A percentile compares a stretch with the other conserved stretches of the same genome.
These are phyloP conservation scores for Sinosuthora webbiana DNA, from an alignment of 2,113 vertebrate genomes.

Conservation along the genomic window DNA sequence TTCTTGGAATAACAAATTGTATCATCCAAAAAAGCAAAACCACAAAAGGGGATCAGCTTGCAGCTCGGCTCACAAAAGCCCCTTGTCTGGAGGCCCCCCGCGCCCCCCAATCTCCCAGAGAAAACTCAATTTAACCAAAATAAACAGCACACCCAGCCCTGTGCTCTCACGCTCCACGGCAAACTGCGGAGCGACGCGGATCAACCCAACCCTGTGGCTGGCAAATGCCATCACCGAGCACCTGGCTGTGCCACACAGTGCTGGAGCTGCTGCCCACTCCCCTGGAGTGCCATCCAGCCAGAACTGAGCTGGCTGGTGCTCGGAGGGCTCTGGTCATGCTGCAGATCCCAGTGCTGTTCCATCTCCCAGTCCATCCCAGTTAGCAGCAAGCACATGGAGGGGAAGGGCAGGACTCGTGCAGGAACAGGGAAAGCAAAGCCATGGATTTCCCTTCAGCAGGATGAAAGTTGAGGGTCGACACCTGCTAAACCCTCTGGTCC, in stretches of 20 bases:
- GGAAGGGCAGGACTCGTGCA: accelerated
- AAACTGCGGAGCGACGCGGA: accelerated
- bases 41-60: constrained; percentile 36
- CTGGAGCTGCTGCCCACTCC: background rate
- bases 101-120: background rate
- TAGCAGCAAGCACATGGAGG: accelerated
- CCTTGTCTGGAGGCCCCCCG: constrained; percentile 24
- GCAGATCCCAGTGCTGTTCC: background rate
- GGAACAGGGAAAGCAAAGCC: background rate
- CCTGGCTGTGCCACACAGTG: background rate
- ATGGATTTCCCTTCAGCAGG: background rate
- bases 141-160: background rate
- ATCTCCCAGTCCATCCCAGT: background rate
- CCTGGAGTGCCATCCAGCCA: background rate
- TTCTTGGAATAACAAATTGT: constrained; percentile 64
- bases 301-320: background rate
- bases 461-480: background rate
- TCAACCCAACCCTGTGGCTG: accelerated
- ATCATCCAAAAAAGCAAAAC: constrained; percentile 67
- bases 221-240: background rate
- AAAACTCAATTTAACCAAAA: constrained; percentile 32
- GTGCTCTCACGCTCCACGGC: background rate
- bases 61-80: constrained; percentile 32
- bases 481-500: background rate
- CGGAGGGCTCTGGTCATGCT: accelerated